Evolutionary conservation across 2,113 vertebrate genomes (phyloP).

Genomic region (Seriola aureovittata): DNA sequence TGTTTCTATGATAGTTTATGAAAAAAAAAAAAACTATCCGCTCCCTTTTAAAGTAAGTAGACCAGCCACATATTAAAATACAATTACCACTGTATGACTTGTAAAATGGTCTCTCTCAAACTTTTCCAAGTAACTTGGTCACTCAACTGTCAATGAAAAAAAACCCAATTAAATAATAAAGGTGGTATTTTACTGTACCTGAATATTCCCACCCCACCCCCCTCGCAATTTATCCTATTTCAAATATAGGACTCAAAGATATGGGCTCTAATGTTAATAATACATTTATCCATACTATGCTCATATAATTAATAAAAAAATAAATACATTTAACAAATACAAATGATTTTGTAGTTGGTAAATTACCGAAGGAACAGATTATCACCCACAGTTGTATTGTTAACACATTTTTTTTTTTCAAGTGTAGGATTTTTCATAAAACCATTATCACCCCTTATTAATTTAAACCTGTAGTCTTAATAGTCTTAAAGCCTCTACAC

Average conservation of each 20-base stretch:
- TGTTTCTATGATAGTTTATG: slow-evolving; percentile 28
- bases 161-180: slow-evolving; percentile 57
- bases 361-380: slow-evolving; percentile 67
- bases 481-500: slow-evolving; percentile 62
- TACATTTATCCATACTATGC: slow-evolving; percentile 75
- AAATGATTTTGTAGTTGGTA: slow-evolving; percentile 77
- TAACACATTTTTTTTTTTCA: slow-evolving; percentile 60
- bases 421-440: slow-evolving; percentile 74
- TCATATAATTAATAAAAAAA: slow-evolving; percentile 84
- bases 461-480: slow-evolving; percentile 56
- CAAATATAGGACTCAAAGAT: slow-evolving; percentile 72
- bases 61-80: slow-evolving; percentile 81
- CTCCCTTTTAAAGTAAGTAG: slow-evolving; percentile 78
- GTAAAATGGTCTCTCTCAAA: slow-evolving; percentile 78
- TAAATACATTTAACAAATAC: slow-evolving; percentile 86
- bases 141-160: slow-evolving; percentile 71
- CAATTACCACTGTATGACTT: slow-evolving; percentile 57
- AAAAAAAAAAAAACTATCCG: slow-evolving; percentile 14
- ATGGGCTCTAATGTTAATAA: slow-evolving; percentile 73
- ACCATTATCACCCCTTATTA: slow-evolving; percentile 58
- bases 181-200: slow-evolving; percentile 67
- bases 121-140: slow-evolving; percentile 80
- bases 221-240: slow-evolving; percentile 49
- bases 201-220: slow-evolving; percentile 44
- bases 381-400: slow-evolving; percentile 59